Percentiles rank a stretch among this genome's conserved stretches.
These are phyloP conservation scores for Cyphomyrus plagiostoma DNA, from an alignment of 2,113 vertebrate species.

Conservation along the genomic window DNA sequence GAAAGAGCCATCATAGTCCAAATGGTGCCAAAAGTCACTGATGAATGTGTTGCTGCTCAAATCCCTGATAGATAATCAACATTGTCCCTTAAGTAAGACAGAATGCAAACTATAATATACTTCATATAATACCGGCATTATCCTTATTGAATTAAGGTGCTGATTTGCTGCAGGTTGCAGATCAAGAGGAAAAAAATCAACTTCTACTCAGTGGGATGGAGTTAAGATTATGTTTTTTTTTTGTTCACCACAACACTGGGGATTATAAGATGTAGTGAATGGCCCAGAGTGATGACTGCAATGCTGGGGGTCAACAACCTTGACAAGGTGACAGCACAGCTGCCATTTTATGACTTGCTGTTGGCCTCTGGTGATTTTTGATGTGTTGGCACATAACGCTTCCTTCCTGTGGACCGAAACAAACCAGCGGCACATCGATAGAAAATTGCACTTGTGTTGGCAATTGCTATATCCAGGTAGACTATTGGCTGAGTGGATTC, in stretches of 20 bases:
- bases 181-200: background rate
- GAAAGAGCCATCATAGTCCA: background rate
- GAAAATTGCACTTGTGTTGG: background rate
- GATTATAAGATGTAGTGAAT: background rate
- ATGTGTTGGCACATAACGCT: background rate
- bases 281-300: background rate
- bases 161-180: background rate
- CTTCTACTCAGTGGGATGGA: background rate
- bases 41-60: background rate
- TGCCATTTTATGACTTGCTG: background rate
- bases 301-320: background rate
- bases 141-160: background rate
- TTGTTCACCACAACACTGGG: background rate
- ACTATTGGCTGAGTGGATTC: background rate
- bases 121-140: background rate
- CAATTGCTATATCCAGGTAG: background rate
- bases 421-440: background rate
- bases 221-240: background rate
- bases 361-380: slow-evolving; percentile 5
- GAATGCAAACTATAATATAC: background rate
- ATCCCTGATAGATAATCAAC: background rate
- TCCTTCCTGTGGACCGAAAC: slow-evolving; percentile 1
- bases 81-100: background rate
- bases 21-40: background rate
- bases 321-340: background rate